Conservation (phyloP, 2,888 invertebrate genomes). For the Agriopis leucophaearia region DNA sequence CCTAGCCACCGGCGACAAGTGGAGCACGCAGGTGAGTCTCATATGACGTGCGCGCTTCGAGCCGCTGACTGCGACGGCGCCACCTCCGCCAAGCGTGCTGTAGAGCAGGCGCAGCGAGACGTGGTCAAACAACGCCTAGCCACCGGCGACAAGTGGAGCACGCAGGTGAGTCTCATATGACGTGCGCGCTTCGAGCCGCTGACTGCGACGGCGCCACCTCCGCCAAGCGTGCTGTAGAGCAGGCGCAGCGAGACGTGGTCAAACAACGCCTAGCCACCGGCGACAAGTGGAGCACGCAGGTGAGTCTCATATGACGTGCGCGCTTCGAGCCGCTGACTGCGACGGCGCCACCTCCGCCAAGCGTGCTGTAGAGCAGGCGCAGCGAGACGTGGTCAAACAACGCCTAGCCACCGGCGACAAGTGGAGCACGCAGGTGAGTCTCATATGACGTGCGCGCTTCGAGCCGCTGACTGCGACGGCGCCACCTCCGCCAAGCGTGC, state of each 20-base stretch:
- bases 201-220: no score
- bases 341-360: no score
- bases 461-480: no score
- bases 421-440: constrained; percentile 87
- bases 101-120: no score
- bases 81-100: no score
- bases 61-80: no score
- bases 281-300: constrained; percentile 88
- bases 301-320: constrained; percentile 5
- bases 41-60: neutral
- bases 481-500: no score
- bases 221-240: constrained; percentile 95
- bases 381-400: constrained; percentile 95
- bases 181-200: no score
- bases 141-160: no score
- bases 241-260: constrained; percentile 97
- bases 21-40: constrained; percentile 82
- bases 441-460: neutral
- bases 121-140: no score
- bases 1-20: constrained; percentile 90
- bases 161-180: no score
- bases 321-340: no score
- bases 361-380: constrained; percentile 94
- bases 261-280: constrained; percentile 92
- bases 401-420: constrained; percentile 90